phyloP scores from a whole-genome alignment of 2,888 invertebrate species.

The Anticlea derivata region DNA sequence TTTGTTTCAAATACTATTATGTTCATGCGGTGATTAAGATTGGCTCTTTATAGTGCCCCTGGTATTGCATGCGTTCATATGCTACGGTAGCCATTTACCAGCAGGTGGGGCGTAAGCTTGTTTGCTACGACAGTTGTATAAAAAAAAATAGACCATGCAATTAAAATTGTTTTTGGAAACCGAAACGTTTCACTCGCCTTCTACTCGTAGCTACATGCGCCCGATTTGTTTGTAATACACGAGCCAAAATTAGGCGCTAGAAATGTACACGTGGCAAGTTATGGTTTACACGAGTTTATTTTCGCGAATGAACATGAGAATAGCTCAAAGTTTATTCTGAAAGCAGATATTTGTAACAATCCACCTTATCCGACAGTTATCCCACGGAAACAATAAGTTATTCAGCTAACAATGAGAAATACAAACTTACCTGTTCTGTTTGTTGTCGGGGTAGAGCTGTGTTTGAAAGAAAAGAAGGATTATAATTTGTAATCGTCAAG shows the following conservation, averaged over 20 bases:
- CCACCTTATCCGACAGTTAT: constrained; percentile 31
- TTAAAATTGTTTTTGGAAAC: constrained; percentile 26
- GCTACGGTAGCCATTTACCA: too few relatives aligned
- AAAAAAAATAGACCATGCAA: too few relatives aligned
- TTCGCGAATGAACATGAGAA: constrained; percentile 29
- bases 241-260: constrained; percentile 29
- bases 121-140: too few relatives aligned
- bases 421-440: constrained; percentile 33
- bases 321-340: constrained; percentile 24
- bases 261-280: constrained; percentile 27
- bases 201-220: constrained; percentile 3
- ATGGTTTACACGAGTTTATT: constrained; percentile 26
- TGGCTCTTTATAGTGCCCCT: too few relatives aligned
- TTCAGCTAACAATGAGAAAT: constrained; percentile 39
- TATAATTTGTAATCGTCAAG: constrained; percentile 26
- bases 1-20: too few relatives aligned
- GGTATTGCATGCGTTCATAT: too few relatives aligned
- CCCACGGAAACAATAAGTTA: constrained; percentile 43
- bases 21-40: too few relatives aligned
- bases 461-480: constrained; percentile 21
- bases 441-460: constrained; percentile 23
- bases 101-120: too few relatives aligned
- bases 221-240: constrained; percentile 31
- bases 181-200: constrained; percentile 26
- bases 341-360: constrained; percentile 29